Conservation (phyloP, 1,140 invertebrate genomes). For the Cardiocondyla obscurior region DNA sequence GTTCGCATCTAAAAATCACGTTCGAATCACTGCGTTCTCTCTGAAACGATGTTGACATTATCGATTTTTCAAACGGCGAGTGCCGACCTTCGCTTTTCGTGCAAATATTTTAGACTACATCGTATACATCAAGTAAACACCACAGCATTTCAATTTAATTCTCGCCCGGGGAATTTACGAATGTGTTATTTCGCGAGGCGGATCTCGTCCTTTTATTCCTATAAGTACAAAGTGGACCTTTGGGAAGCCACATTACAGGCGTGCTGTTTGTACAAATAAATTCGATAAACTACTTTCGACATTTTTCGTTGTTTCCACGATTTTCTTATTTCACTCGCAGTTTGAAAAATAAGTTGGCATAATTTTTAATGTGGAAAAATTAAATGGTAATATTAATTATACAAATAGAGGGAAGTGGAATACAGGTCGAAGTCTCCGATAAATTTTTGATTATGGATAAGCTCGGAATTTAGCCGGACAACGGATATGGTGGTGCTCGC, state of each 20-base stretch:
- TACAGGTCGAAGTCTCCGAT: neutral
- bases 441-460: neutral
- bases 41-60: constrained; percentile 26
- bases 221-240: neutral
- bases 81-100: constrained; percentile 5
- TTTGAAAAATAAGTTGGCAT: neutral
- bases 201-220: constrained; percentile 1
- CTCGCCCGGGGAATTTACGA: constrained; percentile 16
- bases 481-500: neutral
- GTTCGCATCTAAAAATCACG: constrained; percentile 3
- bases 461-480: neutral
- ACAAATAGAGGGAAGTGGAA: no score
- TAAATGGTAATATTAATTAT: neutral
- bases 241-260: neutral
- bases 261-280: neutral
- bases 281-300: constrained; percentile 3
- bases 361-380: neutral
- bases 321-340: neutral
- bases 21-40: constrained; percentile 1
- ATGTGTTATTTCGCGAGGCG: constrained; percentile 7
- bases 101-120: constrained; percentile 37
- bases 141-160: constrained; percentile 52
- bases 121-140: constrained; percentile 34
- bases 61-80: constrained; percentile 29
- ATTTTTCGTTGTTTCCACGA: neutral